A percentile compares a stretch with the other conserved stretches of the same genome.
phyloP scores from a whole-genome alignment of 1,140 invertebrate genomes.

The Hyles vespertilio region DNA sequence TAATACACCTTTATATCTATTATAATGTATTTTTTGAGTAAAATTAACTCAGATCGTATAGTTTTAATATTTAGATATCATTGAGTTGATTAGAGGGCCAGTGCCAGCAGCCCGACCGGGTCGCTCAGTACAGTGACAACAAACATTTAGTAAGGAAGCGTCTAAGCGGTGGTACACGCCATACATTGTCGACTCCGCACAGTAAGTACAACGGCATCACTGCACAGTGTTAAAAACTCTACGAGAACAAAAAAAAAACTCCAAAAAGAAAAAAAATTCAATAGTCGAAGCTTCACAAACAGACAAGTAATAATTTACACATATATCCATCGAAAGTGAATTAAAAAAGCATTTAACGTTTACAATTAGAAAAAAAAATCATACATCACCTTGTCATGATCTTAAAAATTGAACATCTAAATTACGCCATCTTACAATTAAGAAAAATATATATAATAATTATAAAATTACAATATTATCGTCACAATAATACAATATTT shows the following conservation, averaged over 20 bases:
- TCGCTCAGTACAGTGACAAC: background rate
- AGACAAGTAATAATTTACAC: constrained; percentile 51
- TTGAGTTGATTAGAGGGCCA: background rate
- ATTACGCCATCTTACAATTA: constrained; percentile 71
- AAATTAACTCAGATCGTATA: background rate
- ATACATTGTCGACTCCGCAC: constrained; percentile 1
- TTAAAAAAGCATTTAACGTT: constrained; percentile 45
- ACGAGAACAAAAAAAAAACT: background rate
- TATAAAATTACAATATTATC: constrained; percentile 11
- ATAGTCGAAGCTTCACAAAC: constrained; percentile 24
- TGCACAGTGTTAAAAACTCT: constrained; percentile 34
- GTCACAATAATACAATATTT: constrained; percentile 54
- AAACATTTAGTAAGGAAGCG: constrained; percentile 3
- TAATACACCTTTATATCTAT: too few species aligned
- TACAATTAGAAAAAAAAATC: constrained; percentile 36
- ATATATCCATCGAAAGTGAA: constrained; percentile 23
- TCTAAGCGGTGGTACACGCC: constrained; percentile 3
- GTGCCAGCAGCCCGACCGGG: too few species aligned
- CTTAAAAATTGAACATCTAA: constrained; percentile 64
- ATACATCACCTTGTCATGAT: constrained; percentile 70
- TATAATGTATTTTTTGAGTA: background rate
- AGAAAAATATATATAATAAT: constrained; percentile 46
- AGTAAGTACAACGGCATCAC: constrained; percentile 12
- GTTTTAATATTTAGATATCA: background rate
- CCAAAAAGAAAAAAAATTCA: constrained; percentile 5